phyloP scores from a whole-genome alignment of 2,113 vertebrate species.

The Tragelaphus strepsiceros region DNA sequence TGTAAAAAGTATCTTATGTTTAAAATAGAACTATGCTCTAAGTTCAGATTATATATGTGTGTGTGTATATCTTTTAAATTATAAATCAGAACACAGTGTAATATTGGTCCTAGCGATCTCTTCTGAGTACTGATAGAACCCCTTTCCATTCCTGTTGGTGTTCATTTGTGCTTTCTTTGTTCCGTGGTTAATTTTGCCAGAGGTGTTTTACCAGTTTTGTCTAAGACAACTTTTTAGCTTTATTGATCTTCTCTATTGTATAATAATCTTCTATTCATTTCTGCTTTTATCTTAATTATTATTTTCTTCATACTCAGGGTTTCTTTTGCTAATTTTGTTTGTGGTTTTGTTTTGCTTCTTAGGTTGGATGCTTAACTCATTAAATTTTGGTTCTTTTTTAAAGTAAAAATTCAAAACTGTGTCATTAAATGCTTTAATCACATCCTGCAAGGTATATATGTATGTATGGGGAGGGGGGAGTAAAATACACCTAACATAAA shows the following conservation, averaged over 20 bases:
- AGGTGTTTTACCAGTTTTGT: neutral
- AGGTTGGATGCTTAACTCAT: neutral
- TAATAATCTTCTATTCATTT: neutral
- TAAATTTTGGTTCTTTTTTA: neutral
- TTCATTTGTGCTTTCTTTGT: neutral
- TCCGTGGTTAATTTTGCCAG: neutral
- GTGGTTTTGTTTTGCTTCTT: neutral
- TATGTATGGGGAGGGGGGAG: neutral
- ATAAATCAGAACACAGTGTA: neutral
- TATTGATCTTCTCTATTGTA: neutral
- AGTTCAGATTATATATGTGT: neutral
- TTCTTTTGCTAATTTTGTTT: slow-evolving; percentile 11
- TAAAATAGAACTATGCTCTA: neutral
- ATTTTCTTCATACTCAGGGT: neutral
- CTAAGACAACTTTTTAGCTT: neutral
- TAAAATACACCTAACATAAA: neutral
- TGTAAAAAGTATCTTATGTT: neutral
- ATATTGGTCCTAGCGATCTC: neutral
- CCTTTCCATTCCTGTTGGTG: neutral
- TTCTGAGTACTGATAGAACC: neutral
- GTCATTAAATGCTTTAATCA: neutral
- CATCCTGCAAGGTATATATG: neutral
- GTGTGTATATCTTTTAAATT: neutral
- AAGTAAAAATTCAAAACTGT: neutral
- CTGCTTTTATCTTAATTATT: neutral